A percentile compares a stretch with the other conserved stretches of the same genome.
phyloP scores from a whole-genome alignment of 2,113 vertebrate genomes.

The Willisornis vidua region DNA sequence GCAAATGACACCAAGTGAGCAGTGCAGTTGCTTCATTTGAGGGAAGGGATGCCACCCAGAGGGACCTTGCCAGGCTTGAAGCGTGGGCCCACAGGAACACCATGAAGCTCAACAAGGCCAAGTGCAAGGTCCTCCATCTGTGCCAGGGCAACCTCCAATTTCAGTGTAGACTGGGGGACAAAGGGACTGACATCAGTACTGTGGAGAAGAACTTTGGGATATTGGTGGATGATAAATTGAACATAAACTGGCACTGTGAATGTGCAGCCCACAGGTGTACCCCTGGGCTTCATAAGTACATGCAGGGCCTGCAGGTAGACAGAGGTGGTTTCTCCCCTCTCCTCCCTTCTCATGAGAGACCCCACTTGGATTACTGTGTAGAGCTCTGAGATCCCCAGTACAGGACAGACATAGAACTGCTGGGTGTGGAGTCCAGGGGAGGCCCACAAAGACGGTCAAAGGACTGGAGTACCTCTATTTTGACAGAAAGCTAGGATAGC shows the following conservation, averaged over 20 bases:
- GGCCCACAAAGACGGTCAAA: not conserved
- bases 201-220: accelerated
- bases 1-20: not conserved
- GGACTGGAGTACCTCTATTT: not conserved
- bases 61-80: not conserved
- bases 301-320: not conserved
- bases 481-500: not conserved
- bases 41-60: not conserved
- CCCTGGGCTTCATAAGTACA: not conserved
- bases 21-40: accelerated
- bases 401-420: not conserved
- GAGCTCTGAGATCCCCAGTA: not conserved
- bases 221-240: not conserved
- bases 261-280: not conserved
- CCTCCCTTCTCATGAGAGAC: not conserved
- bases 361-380: not conserved
- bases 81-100: not conserved
- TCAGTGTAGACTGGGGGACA: accelerated
- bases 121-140: not conserved
- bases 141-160: not conserved
- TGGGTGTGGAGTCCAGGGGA: not conserved
- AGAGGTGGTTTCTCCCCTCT: not conserved
- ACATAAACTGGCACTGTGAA: accelerated
- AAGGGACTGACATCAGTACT: not conserved
- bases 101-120: not conserved